Evolutionary conservation across 2,888 invertebrate genomes (phyloP), one percentile per base, ranked within the genome.

Genomic region (Drosophila percnosoma): DNA sequence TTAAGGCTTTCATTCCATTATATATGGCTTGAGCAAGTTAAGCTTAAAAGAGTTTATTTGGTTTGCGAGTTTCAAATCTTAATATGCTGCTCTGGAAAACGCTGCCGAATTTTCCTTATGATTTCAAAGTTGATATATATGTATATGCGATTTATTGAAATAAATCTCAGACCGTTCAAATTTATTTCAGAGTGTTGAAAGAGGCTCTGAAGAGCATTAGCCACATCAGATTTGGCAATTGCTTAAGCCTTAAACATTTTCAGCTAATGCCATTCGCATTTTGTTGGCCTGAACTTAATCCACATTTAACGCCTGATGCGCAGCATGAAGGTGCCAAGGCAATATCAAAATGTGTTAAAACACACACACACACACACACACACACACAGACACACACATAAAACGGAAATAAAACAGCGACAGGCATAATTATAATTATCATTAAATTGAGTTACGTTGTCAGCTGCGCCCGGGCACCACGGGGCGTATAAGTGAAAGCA

Each of bases 351-450:
- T 64, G 24, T 64, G 62, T 45, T 45, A 24, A 24, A 65, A 65
- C 66, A 71, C 54, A 57, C 59, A 53, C 45, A 51, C 24, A 67
- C 34, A 49, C 42, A 45, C 24, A 45, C 40, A 45, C 13, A n/a
- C 4, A 21, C 55, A 71, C 54, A 48, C 42, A 61, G 55, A 62
- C 51, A 52, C 24, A 55, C 59, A 53, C 13, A n/a, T 21, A 27
- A 54, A 38, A 48, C 51, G 62, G 66, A 78, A 62, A 71, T 71
- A 85, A 72, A 82, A 51, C 80, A 83, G 68, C 73, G 63, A 80
- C 83, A 63, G 79, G 71, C 87, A 67, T 78, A 83, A 87, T 86
- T 89, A 83, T 84, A 89, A 89, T 88, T 88, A 88, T 83, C 80
- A 71, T 70, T 68, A 86, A 88, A 88, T 83, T 83, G 72, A 80